Evolutionary conservation across 2,797 vertebrate species (phyloP).

Genomic region (Enteromius fasciolatus): DNA sequence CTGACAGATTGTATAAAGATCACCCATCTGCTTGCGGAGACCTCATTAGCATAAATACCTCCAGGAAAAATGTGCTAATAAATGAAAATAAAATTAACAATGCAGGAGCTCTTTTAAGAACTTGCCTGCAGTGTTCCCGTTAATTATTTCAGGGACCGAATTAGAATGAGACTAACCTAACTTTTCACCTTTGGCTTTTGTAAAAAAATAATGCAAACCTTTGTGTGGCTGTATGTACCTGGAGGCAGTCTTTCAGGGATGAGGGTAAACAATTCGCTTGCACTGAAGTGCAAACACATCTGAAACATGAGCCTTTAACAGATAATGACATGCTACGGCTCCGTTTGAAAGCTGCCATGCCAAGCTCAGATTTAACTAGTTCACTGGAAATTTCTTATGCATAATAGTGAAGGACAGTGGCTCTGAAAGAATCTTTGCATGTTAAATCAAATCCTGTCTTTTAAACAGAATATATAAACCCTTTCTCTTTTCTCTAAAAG

Average conservation of each 20-base stretch:
- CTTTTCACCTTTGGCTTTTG: constrained; percentile 57
- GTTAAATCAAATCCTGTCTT: constrained; percentile 10
- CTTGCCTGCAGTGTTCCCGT: constrained; percentile 73
- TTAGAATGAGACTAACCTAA: constrained; percentile 68
- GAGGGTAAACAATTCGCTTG: constrained; percentile 62
- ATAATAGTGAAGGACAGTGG: constrained; percentile 21
- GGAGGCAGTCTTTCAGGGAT: constrained; percentile 62
- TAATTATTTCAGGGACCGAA: constrained; percentile 76
- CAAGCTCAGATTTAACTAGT: constrained; percentile 44
- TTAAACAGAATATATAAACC: background rate
- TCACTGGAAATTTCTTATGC: constrained; percentile 21
- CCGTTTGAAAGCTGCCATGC: constrained; percentile 54
- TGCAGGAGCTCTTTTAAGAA: constrained; percentile 62
- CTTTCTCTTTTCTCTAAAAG: background rate
- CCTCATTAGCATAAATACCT: constrained; percentile 79
- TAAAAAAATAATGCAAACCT: constrained; percentile 63
- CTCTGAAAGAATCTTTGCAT: constrained; percentile 25
- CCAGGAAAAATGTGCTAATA: constrained; percentile 80
- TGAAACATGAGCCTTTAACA: constrained; percentile 67
- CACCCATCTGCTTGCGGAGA: constrained; percentile 70
- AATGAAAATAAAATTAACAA: constrained; percentile 79
- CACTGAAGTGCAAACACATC: constrained; percentile 68
- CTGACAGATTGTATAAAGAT: constrained; percentile 75
- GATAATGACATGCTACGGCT: constrained; percentile 58
- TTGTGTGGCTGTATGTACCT: constrained; percentile 69